These are phyloP conservation scores for Pachliopta kotzebuea DNA, from an alignment of 2,888 invertebrate species.

Conservation along the genomic window DNA sequence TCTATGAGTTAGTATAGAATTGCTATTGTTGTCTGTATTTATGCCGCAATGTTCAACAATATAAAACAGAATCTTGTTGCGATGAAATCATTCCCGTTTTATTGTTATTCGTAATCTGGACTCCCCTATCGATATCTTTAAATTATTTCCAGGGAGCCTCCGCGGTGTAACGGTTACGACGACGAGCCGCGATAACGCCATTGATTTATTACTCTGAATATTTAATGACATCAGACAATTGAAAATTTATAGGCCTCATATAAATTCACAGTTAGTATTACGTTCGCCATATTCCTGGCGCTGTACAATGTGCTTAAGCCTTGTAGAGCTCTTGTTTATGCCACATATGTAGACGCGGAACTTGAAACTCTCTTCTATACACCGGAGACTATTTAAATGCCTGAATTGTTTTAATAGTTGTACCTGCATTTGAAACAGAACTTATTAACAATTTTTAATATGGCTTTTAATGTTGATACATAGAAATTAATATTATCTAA, in stretches of 20 bases:
- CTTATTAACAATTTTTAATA: background rate
- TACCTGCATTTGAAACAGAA: background rate
- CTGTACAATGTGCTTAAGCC: slow-evolving; percentile 25
- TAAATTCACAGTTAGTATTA: slow-evolving; percentile 69
- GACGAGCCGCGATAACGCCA: slow-evolving; percentile 65
- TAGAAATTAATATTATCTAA: background rate
- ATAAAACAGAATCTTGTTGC: slow-evolving; percentile 24
- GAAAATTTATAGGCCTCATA: slow-evolving; percentile 74
- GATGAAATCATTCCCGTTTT: slow-evolving; percentile 43
- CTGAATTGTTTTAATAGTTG: slow-evolving; percentile 7
- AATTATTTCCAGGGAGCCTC: slow-evolving; percentile 65
- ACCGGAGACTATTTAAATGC: slow-evolving; percentile 17
- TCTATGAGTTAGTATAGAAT: slow-evolving; percentile 13
- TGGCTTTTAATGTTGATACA: background rate
- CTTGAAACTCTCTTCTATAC: slow-evolving; percentile 12
- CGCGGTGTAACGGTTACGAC: slow-evolving; percentile 66
- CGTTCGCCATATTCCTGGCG: slow-evolving; percentile 58
- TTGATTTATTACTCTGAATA: slow-evolving; percentile 76
- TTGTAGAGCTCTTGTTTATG: slow-evolving; percentile 30
- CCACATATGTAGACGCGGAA: slow-evolving; percentile 28
- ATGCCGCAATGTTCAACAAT: slow-evolving; percentile 18
- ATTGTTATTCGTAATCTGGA: slow-evolving; percentile 45
- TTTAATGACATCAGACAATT: slow-evolving; percentile 76
- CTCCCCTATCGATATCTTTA: slow-evolving; percentile 64
- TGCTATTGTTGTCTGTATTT: slow-evolving; percentile 13